phyloP scores from a whole-genome alignment of 2,888 invertebrate species.

The Platypus cylindrus region DNA sequence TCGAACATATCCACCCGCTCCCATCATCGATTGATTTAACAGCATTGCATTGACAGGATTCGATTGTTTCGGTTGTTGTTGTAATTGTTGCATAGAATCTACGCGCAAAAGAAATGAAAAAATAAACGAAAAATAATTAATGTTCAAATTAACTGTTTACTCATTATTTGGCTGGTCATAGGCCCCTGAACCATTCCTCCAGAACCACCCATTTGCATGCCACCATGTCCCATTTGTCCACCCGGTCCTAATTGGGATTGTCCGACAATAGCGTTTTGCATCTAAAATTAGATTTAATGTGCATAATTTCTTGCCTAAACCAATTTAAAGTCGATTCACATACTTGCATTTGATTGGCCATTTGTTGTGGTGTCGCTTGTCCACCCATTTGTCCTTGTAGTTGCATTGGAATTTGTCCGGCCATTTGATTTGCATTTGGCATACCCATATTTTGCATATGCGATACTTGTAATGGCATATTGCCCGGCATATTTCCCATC shows the following conservation, averaged over 20 bases:
- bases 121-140: not conserved
- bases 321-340: not conserved
- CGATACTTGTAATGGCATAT: constrained; percentile 29
- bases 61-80: constrained; percentile 11
- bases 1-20: constrained; percentile 33
- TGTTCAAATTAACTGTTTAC: constrained; percentile 12
- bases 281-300: constrained; percentile 5
- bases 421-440: constrained; percentile 29
- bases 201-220: constrained; percentile 24
- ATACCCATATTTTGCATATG: constrained; percentile 29
- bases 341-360: constrained; percentile 29
- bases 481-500: constrained; percentile 26
- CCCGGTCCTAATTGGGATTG: constrained; percentile 37
- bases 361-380: constrained; percentile 23
- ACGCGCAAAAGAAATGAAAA: not conserved
- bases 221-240: constrained; percentile 30
- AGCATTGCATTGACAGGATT: constrained; percentile 10
- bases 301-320: not conserved
- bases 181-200: constrained; percentile 28
- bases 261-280: constrained; percentile 13
- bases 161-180: constrained; percentile 27
- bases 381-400: constrained; percentile 21
- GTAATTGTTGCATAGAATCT: constrained; percentile 9
- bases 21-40: constrained; percentile 13
- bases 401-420: constrained; percentile 24